These are phyloP conservation scores for Cygnus atratus DNA, from an alignment of 2,113 vertebrate genomes.

Conservation along the genomic window DNA sequence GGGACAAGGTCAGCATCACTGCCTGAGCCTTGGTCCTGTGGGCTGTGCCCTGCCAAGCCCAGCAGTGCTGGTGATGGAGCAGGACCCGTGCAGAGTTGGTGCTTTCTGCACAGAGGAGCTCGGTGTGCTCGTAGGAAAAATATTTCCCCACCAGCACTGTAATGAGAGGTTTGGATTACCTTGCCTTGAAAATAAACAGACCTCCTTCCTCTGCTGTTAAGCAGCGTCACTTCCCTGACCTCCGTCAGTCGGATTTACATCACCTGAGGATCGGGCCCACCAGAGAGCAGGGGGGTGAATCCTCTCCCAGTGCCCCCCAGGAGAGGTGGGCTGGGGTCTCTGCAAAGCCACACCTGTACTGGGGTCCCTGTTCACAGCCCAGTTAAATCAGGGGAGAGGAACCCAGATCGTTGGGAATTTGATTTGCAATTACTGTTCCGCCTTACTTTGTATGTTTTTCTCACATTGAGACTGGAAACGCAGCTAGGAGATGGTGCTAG, in stretches of 20 bases:
- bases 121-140: not conserved
- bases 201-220: not conserved
- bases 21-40: not conserved
- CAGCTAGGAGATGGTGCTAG: not conserved
- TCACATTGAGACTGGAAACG: not conserved
- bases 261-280: fast-evolving
- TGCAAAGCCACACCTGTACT: not conserved
- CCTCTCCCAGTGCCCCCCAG: fast-evolving
- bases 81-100: not conserved
- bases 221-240: not conserved
- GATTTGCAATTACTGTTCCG: not conserved
- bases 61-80: not conserved
- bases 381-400: not conserved
- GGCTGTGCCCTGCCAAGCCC: not conserved
- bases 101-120: not conserved
- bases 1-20: not conserved
- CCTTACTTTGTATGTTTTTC: not conserved
- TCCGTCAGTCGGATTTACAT: fast-evolving
- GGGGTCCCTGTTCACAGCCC: not conserved
- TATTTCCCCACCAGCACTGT: not conserved
- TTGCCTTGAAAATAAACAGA: not conserved
- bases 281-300: not conserved
- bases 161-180: not conserved
- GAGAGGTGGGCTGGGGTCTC: fast-evolving
- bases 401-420: fast-evolving